Evolutionary conservation across 2,888 invertebrate species (phyloP), one percentile per base, ranked within the genome.

Genomic region (Phalera bucephala): DNA sequence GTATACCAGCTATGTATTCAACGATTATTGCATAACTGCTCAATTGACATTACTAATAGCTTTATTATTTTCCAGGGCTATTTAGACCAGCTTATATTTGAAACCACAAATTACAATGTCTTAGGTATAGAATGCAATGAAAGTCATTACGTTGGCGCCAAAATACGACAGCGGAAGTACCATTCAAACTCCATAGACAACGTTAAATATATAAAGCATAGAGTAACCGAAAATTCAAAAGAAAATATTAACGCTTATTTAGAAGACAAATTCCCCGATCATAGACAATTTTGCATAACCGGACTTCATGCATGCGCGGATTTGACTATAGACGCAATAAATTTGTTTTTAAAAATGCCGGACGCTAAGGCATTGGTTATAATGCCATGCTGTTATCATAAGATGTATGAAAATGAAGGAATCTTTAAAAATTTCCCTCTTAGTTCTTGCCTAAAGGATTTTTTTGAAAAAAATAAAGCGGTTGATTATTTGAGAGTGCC

Each of bases 361-460:
- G 72, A 78, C 20, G 92, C 92, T 0, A 88, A 82, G 42, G 76
- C 91, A 9, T 68, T 95, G 12, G 87, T 93, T 27, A 82, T 95
- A 8, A 93, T 95, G 91, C 94, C 95, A 2, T 96, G 96, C 63
- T 96, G 96, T 65, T 96, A 96, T 61, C 95, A 96, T 69, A 93
- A 94, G 75, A 88, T 95, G 71, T 20, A 31, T 11, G 30, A 20
- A 26, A 23, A 47, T 10, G 54, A 55, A 10, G 54, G 46, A 0
- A 48, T 64, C 61, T 94, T 94, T 57, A 70, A 76, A 14, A 92
- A 93, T 74, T 95, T 95, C 69, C 95, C 95, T 0, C 49, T 93
- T 1, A 95, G 95, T 53, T 36, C 56, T 8, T 62, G 70, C 11
- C 74, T 94, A 4, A 90, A 72, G 32, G 32, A 51, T n/a, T 55